Evolutionary conservation across 2,797 vertebrate genomes (phyloP), one percentile per base, ranked within the genome.

Genomic region (Petrocephalus sullivani): DNA sequence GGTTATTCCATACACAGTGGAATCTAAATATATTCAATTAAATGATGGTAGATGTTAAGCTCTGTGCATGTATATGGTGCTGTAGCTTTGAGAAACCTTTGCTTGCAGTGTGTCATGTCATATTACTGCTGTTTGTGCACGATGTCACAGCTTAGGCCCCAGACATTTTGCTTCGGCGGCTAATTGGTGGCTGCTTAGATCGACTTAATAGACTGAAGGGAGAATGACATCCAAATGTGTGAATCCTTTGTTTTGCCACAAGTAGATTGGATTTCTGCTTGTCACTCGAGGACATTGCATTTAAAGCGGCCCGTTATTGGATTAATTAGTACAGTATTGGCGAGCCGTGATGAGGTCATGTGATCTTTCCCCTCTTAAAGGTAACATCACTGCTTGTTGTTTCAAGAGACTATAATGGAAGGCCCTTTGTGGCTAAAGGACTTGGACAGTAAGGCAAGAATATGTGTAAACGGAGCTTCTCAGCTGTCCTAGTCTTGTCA

Each of bases 151-250:
- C 54, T 85, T 58, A 81, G 87, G 87, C 87, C 89, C 61, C 88
- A 87, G 88, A 90, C 84, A 88, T 91, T 87, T 87, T 88, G 89
- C 89, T 88, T 91, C 51, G 16, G 86, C 51, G n/a, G 61, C 90
- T 91, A 90, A 93, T 92, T 91, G 86, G 90, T 91, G 90, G 78
- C 37, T 87, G 91, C 90, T 93, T 89, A 49, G 87, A 92, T 90
- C 89, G 87, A 93, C 91, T 93, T 91, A 89, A 91, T 92, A 90
- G 89, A 87, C 51, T 89, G 90, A 51, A 21, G 41, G 51, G 88
- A 87, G 87, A 91, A 91, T 89, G 88, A 86, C 89, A 89, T 90
- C 89, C 88, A 91, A 89, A 91, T 82, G 88, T 81, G 85, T 67
- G 56, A 90, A 89, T 90, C 82, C 89, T 46, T 91, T 91, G 89